Conservation (phyloP, 2,888 invertebrate genomes). For the Desoria tigrina region DNA sequence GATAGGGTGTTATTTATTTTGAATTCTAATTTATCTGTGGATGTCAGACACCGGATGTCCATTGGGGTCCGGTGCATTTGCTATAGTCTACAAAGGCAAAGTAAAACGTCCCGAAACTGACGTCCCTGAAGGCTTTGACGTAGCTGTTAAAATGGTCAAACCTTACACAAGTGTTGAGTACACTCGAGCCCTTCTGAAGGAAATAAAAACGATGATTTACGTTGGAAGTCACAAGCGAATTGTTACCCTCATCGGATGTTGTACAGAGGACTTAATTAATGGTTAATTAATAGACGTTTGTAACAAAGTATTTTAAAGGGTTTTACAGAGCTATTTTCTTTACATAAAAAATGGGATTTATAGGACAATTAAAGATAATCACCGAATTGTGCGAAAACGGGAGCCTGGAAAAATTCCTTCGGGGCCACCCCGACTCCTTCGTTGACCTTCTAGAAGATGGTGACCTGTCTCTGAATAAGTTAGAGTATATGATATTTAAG, state of each 20-base stretch:
- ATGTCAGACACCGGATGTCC: neutral
- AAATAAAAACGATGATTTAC: no score
- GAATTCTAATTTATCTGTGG: no score
- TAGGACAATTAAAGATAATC: conserved; percentile 22
- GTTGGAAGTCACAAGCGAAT: no score
- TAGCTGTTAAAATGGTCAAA: conserved; percentile 33
- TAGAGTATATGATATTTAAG: no score
- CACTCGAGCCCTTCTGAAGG: conserved; percentile 16
- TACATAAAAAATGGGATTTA: no score
- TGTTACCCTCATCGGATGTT: no score
- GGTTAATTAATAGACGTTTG: no score
- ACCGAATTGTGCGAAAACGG: conserved; percentile 22
- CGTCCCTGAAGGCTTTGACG: neutral
- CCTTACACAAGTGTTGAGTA: conserved; percentile 7
- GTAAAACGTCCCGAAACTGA: neutral
- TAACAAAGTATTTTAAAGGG: no score
- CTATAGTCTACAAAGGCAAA: conserved; percentile 29
- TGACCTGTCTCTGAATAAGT: no score
- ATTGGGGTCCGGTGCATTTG: conserved; percentile 28
- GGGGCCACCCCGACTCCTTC: conserved; percentile 13
- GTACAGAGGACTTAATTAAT: no score
- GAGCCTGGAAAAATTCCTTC: conserved; percentile 20
- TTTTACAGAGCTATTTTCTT: no score
- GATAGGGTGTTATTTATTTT: no score
- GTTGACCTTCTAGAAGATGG: conserved; percentile 20